Conservation (phyloP, 1,140 invertebrate species). For the Diorhabda sublineata region DNA sequence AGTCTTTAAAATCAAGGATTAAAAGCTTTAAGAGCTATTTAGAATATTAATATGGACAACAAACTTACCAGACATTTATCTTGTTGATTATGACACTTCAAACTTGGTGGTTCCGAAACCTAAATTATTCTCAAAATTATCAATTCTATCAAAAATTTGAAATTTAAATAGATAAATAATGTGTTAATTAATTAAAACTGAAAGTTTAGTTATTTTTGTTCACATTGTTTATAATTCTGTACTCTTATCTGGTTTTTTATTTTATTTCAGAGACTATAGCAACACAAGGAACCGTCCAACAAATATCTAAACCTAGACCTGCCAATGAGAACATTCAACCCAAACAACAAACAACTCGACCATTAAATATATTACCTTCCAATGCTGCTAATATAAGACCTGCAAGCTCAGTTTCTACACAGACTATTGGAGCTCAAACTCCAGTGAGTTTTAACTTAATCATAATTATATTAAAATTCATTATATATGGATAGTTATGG, state of each 20-base stretch:
- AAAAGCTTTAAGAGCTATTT: too few species aligned
- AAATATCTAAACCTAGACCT: slow-evolving; percentile 54
- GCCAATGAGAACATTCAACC: slow-evolving; percentile 50
- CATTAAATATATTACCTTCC: slow-evolving; percentile 66
- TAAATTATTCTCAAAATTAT: too few species aligned
- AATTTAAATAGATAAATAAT: too few species aligned
- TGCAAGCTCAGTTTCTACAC: slow-evolving; percentile 72
- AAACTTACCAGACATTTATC: too few species aligned
- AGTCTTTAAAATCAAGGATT: too few species aligned
- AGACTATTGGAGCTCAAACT: slow-evolving; percentile 64
- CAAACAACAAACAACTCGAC: slow-evolving; percentile 52
- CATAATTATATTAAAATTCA: too few species aligned
- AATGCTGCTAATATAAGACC: slow-evolving; percentile 62
- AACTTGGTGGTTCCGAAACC: too few species aligned
- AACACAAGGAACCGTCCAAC: slow-evolving; percentile 54
- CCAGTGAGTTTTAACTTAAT: slow-evolving; percentile 47
- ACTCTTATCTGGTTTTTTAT: neutral
- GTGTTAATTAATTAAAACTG: too few species aligned
- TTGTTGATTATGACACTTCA: too few species aligned
- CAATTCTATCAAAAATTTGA: too few species aligned
- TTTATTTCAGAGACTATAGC: slow-evolving; percentile 45
- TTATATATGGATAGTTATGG: too few species aligned
- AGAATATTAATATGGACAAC: too few species aligned
- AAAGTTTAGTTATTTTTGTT: neutral
- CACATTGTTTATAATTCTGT: neutral